Conservation (phyloP, 1,140 invertebrate genomes). For the Hylaeus volcanicus region DNA sequence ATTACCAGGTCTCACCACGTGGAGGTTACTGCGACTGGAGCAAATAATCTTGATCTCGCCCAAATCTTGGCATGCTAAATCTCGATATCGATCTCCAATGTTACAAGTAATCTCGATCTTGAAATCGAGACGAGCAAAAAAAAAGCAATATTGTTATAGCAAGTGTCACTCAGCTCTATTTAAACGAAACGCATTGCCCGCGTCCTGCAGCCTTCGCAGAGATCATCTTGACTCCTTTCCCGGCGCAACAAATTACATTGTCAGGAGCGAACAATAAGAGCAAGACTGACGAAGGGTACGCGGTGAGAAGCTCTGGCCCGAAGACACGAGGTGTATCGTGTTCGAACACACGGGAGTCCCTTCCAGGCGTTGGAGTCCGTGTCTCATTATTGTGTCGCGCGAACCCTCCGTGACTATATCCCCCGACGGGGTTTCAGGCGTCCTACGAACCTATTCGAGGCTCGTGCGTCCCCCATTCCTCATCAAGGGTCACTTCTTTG, state of each 20-base stretch:
- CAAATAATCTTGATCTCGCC: too few relatives aligned
- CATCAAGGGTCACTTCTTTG: constrained; percentile 51
- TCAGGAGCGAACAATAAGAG: not conserved
- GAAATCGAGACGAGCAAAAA: too few relatives aligned
- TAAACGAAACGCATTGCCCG: too few relatives aligned
- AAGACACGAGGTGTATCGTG: constrained; percentile 23
- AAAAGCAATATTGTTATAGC: too few relatives aligned
- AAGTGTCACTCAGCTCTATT: too few relatives aligned
- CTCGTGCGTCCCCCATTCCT: not conserved
- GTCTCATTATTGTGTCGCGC: constrained; percentile 34
- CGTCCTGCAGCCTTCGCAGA: too few relatives aligned
- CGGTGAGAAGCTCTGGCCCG: constrained; percentile 29
- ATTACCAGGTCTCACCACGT: too few relatives aligned
- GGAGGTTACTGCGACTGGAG: too few relatives aligned
- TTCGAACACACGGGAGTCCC: constrained; percentile 19
- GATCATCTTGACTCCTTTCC: not conserved
- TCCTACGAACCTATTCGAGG: constrained; percentile 20
- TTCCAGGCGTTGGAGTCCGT: not conserved
- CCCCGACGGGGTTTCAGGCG: constrained; percentile 50
- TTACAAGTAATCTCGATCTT: too few relatives aligned
- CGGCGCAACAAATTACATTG: constrained; percentile 2
- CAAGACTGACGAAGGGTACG: constrained; percentile 1
- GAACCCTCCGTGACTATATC: constrained; percentile 24
- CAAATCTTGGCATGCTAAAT: too few relatives aligned
- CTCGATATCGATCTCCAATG: too few relatives aligned